Percentiles rank a stretch among this genome's conserved stretches.
Evolutionary conservation across 1,140 invertebrate genomes (phyloP).

Genomic region (Tetragnatha versicolor): DNA sequence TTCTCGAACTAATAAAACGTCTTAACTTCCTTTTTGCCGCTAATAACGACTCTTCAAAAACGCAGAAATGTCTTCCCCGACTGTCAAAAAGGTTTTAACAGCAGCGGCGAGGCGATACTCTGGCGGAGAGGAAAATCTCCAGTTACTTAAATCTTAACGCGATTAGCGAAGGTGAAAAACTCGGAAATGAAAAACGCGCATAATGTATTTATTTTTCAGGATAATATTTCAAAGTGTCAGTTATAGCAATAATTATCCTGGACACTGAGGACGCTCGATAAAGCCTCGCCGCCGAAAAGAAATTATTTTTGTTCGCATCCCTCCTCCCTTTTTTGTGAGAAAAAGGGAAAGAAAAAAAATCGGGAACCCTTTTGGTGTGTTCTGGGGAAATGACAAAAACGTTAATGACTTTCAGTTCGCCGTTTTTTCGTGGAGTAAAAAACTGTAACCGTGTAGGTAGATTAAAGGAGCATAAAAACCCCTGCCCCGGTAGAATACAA

Average conservation of each 20-base stretch:
- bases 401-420: slow-evolving; percentile 45
- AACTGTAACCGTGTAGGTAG: slow-evolving; percentile 36
- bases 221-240: slow-evolving; percentile 52
- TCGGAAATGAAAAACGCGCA: background rate
- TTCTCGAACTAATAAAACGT: too few species aligned
- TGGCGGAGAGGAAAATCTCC: slow-evolving; percentile 26
- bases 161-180: slow-evolving; percentile 14
- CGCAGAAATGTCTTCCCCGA: too few species aligned
- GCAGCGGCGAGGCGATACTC: too few species aligned
- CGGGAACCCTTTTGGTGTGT: slow-evolving; percentile 18
- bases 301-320: slow-evolving; percentile 3
- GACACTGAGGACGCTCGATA: slow-evolving; percentile 31
- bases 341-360: slow-evolving; percentile 22
- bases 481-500: background rate
- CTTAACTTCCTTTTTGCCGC: too few species aligned
- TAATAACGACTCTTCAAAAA: too few species aligned
- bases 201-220: slow-evolving; percentile 46
- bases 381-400: slow-evolving; percentile 43
- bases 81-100: slow-evolving; percentile 42
- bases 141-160: slow-evolving; percentile 47
- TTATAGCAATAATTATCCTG: slow-evolving; percentile 50
- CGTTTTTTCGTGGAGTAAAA: slow-evolving; percentile 26
- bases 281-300: background rate
- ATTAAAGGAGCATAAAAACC: slow-evolving; percentile 43
- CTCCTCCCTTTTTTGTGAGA: slow-evolving; percentile 1